phyloP scores from a whole-genome alignment of 2,797 vertebrate species.

The Schizopygopsis pylzovi region DNA sequence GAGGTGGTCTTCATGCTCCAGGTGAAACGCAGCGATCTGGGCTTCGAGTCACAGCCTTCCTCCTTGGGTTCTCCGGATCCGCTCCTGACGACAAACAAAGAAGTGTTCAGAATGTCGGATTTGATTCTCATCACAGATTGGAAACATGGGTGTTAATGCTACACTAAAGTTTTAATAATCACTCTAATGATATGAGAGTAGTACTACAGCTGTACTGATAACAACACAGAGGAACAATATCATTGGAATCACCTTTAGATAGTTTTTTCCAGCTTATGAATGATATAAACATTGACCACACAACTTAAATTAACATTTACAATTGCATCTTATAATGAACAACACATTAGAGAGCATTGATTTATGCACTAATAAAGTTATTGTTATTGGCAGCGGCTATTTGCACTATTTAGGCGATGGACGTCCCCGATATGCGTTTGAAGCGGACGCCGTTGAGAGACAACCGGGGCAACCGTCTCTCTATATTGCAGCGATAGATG shows the following conservation, averaged over 20 bases:
- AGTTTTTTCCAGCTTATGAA: neutral
- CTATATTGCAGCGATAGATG: too few species aligned
- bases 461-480: too few species aligned
- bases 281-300: neutral
- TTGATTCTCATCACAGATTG: neutral
- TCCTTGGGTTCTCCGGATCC: constrained; percentile 84
- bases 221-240: neutral
- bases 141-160: neutral
- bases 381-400: too few species aligned
- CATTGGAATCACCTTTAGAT: neutral
- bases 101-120: neutral
- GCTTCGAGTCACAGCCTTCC: constrained; percentile 85
- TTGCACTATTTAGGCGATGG: too few species aligned
- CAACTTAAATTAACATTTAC: neutral
- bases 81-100: constrained; percentile 71
- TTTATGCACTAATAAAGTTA: too few species aligned
- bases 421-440: too few species aligned
- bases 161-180: neutral
- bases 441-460: too few species aligned
- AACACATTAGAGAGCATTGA: neutral
- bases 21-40: constrained; percentile 84
- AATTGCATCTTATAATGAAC: neutral
- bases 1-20: constrained; percentile 95
- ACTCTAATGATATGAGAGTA: too few species aligned
- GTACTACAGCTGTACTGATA: neutral